phyloP scores from a whole-genome alignment of 2,888 invertebrate species.

The Entomobrya proxima region DNA sequence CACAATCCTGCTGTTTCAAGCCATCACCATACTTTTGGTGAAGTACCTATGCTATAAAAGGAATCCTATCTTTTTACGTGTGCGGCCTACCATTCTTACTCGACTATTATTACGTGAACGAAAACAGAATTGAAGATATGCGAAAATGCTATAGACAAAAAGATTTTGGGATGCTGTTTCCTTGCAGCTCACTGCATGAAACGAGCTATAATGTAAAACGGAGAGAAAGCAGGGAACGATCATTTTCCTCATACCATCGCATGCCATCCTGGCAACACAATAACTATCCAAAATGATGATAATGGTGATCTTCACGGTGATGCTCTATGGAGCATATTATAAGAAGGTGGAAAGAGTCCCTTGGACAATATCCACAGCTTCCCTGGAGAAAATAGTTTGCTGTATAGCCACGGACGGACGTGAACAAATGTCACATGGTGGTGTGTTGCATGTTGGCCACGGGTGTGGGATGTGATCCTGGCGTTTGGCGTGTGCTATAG shows the following conservation, averaged over 20 bases:
- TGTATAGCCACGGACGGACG: neutral
- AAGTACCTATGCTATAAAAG: too few relatives aligned
- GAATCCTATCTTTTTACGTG: too few relatives aligned
- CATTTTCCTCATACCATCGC: conserved; percentile 10
- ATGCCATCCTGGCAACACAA: conserved; percentile 8
- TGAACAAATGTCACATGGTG: conserved; percentile 18
- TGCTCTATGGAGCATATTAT: conserved; percentile 21
- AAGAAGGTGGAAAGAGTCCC: neutral
- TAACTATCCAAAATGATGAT: neutral
- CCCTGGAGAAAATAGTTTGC: conserved; percentile 1
- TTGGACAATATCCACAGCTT: neutral
- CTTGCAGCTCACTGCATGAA: neutral
- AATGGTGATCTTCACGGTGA: neutral
- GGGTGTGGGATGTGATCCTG: too few relatives aligned
- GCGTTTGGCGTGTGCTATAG: conserved; percentile 28
- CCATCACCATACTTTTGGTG: neutral
- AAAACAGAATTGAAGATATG: neutral
- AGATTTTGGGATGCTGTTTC: conserved; percentile 22
- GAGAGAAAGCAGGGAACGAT: conserved; percentile 5
- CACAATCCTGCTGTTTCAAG: too few relatives aligned
- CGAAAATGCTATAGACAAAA: too few relatives aligned
- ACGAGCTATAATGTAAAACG: conserved; percentile 22
- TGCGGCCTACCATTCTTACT: too few relatives aligned
- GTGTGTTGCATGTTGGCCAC: neutral
- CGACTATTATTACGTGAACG: too few relatives aligned